These are phyloP conservation scores for Forficula auricularia DNA, from an alignment of 1,140 invertebrate species.

Conservation along the genomic window DNA sequence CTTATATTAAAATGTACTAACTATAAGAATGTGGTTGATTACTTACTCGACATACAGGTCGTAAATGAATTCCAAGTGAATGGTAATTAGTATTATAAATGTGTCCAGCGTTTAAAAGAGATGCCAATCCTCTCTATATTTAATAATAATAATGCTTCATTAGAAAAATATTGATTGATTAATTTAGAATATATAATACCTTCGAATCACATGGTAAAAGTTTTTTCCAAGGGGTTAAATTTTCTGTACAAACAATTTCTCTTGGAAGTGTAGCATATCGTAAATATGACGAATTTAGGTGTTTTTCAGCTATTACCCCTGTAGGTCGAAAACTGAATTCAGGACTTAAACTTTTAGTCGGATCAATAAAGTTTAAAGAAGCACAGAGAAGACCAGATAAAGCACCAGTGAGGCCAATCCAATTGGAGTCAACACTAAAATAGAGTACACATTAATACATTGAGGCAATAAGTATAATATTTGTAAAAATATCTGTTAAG, in stretches of 20 bases:
- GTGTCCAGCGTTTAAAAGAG: conserved; percentile 73
- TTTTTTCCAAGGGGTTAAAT: conserved; percentile 96
- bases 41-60: conserved; percentile 51
- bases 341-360: conserved; percentile 69
- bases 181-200: conserved; percentile 22
- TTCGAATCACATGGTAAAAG: conserved; percentile 79
- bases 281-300: conserved; percentile 36
- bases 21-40: no score
- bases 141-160: conserved; percentile 11
- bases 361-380: conserved; percentile 88
- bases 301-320: conserved; percentile 37
- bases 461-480: no score
- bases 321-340: conserved; percentile 62
- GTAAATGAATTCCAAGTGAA: conserved; percentile 71
- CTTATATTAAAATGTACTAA: no score
- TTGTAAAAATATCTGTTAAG: no score
- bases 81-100: conserved; percentile 90
- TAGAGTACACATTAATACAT: no score
- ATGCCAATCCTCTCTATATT: conserved; percentile 56
- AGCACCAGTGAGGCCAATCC: conserved; percentile 73
- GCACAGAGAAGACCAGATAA: conserved; percentile 88
- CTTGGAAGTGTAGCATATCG: conserved; percentile 76
- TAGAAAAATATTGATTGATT: neutral
- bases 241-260: conserved; percentile 96
- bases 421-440: conserved; percentile 52